Evolutionary conservation across 2,888 invertebrate genomes (phyloP).

Genomic region (Gonocerus acuteangulatus): DNA sequence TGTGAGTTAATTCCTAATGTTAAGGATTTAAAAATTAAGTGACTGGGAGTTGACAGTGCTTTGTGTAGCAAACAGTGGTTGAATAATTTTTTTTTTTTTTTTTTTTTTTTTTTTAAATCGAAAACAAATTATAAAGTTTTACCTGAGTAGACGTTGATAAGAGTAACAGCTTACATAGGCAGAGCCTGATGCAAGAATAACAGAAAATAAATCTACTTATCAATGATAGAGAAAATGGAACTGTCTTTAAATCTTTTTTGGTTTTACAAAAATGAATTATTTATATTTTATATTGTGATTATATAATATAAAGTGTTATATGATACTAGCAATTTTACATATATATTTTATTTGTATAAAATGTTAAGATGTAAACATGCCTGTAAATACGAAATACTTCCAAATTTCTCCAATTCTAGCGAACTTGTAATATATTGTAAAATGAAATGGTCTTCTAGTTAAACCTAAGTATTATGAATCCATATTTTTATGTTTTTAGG

Average conservation of each 20-base stretch:
- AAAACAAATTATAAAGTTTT: no score
- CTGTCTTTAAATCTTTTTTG: background rate
- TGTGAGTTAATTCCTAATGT: no score
- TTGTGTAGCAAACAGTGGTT: no score
- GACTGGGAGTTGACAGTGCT: no score
- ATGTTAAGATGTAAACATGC: conserved; percentile 21
- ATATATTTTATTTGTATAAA: conserved; percentile 27
- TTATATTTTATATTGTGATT: conserved; percentile 20
- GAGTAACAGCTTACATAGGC: no score
- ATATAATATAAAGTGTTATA: conserved; percentile 5
- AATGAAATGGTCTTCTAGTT: conserved; percentile 26
- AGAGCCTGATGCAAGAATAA: no score
- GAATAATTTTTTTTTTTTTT: no score
- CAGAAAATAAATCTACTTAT: no score
- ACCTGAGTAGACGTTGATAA: no score
- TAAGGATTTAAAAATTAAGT: no score
- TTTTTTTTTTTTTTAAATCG: no score
- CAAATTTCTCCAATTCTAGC: conserved; percentile 13
- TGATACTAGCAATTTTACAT: conserved; percentile 20
- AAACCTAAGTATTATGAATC: conserved; percentile 7
- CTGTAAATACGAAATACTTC: conserved; percentile 16
- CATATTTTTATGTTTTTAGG: conserved; percentile 5
- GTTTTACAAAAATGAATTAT: conserved; percentile 18
- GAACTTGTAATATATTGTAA: conserved; percentile 21
- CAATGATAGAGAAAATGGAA: no score